Percentiles rank a stretch among this genome's conserved stretches.
Evolutionary conservation across 2,888 invertebrate genomes (phyloP).

Genomic region (Caenorhabditis uteleia): DNA sequence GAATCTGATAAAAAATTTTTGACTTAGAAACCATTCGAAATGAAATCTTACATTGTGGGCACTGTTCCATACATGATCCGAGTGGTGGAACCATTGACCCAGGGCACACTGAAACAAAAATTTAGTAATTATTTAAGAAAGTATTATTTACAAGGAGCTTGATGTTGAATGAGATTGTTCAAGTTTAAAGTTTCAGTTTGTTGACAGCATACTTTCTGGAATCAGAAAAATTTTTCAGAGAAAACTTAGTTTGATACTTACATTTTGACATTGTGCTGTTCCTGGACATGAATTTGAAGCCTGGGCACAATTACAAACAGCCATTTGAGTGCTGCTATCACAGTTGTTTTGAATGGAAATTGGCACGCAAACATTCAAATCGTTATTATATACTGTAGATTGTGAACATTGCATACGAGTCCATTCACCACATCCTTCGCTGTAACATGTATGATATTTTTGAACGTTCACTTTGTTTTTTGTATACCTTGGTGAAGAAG

Average conservation of each 20-base stretch:
- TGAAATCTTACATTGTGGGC: conserved; percentile 47
- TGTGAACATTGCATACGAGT: conserved; percentile 61
- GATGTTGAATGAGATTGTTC: conserved; percentile 45
- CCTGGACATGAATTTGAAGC: conserved; percentile 53
- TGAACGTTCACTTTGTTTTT: too few species aligned
- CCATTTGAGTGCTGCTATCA: conserved; percentile 17
- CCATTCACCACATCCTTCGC: conserved; percentile 68
- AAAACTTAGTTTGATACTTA: conserved; percentile 5
- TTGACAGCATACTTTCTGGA: conserved; percentile 59
- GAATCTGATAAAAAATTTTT: conserved; percentile 57
- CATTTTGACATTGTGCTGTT: conserved; percentile 50
- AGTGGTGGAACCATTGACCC: conserved; percentile 56
- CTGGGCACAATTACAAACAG: conserved; percentile 56
- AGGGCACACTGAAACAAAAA: conserved; percentile 44
- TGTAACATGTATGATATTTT: conserved; percentile 20
- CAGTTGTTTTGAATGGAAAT: conserved; percentile 26
- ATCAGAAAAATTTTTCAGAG: conserved; percentile 1
- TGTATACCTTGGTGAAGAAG: conserved; percentile 53
- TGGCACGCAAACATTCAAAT: conserved; percentile 45
- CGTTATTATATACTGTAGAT: conserved; percentile 41
- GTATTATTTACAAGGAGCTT: conserved; percentile 43
- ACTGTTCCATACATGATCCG: conserved; percentile 48
- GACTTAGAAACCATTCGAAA: not conserved
- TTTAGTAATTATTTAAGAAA: not conserved
- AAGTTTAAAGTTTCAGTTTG: conserved; percentile 34